phyloP scores from a whole-genome alignment of 2,113 vertebrate species.

The Gasterosteus aculeatus region DNA sequence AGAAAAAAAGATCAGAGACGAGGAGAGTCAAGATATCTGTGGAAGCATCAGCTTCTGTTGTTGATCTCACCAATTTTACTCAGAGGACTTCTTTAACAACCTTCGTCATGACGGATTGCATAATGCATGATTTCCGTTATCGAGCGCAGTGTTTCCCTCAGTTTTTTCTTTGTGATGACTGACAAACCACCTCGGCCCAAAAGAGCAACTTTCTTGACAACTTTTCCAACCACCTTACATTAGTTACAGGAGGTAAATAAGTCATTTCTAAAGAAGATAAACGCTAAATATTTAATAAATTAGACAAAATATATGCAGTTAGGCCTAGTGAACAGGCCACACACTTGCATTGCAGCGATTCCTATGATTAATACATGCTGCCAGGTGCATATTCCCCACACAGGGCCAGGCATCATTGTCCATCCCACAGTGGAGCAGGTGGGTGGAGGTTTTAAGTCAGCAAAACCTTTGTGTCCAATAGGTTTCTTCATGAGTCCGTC shows the following conservation, averaged over 20 bases:
- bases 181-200: neutral
- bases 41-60: neutral
- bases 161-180: neutral
- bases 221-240: neutral
- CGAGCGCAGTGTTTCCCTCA: neutral
- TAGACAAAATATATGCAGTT: neutral
- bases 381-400: slow-evolving; percentile 12
- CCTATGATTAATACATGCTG: slow-evolving; percentile 16
- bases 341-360: slow-evolving; percentile 11
- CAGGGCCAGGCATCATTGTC: slow-evolving; percentile 54
- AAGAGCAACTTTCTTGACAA: neutral
- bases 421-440: slow-evolving; percentile 25
- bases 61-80: slow-evolving; percentile 15
- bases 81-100: slow-evolving; percentile 28
- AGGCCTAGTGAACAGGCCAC: neutral
- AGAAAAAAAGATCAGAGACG: slow-evolving; percentile 2
- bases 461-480: slow-evolving; percentile 27
- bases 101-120: neutral
- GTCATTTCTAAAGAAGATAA: too few relatives aligned
- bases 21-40: slow-evolving; percentile 31
- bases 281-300: neutral
- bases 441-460: slow-evolving; percentile 48
- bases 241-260: neutral
- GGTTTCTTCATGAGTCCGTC: slow-evolving; percentile 36
- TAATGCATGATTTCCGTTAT: slow-evolving; percentile 1